phyloP scores from a whole-genome alignment of 1,140 invertebrate genomes.

The Tetraneura akinire region DNA sequence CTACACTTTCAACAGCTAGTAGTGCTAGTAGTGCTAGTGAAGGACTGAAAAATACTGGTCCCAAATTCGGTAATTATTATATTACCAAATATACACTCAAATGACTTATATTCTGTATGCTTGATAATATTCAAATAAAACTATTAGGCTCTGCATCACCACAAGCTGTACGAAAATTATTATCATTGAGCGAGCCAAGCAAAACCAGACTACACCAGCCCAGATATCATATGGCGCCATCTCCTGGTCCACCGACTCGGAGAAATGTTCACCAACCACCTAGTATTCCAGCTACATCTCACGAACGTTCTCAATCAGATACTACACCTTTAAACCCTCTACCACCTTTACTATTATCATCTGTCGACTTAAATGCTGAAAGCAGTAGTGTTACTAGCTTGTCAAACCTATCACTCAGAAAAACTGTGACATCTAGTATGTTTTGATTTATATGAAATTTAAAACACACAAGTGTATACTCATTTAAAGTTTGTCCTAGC shows the following conservation, averaged over 20 bases:
- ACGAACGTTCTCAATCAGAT: slow-evolving; percentile 88
- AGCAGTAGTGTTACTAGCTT: slow-evolving; percentile 93
- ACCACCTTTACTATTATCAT: slow-evolving; percentile 63
- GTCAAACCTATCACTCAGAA: slow-evolving; percentile 82
- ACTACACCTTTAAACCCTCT: slow-evolving; percentile 65
- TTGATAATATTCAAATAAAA: not conserved
- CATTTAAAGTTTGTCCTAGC: slow-evolving; percentile 51
- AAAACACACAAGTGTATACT: slow-evolving; percentile 26
- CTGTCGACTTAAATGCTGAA: slow-evolving; percentile 89
- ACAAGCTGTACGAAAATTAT: slow-evolving; percentile 89
- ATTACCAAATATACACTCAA: too few relatives aligned
- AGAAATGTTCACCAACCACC: slow-evolving; percentile 40
- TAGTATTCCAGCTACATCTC: slow-evolving; percentile 62
- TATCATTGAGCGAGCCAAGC: slow-evolving; percentile 81
- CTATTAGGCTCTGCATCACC: slow-evolving; percentile 86
- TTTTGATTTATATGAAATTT: slow-evolving; percentile 48
- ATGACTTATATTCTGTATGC: not conserved
- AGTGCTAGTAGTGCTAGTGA: slow-evolving; percentile 86
- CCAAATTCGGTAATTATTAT: slow-evolving; percentile 68
- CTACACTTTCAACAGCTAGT: slow-evolving; percentile 84
- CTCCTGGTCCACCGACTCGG: slow-evolving; percentile 68
- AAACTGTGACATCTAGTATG: slow-evolving; percentile 81
- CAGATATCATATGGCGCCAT: slow-evolving; percentile 61
- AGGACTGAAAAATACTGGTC: slow-evolving; percentile 65
- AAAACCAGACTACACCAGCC: slow-evolving; percentile 87